Evolutionary conservation across 2,888 invertebrate species (phyloP), one percentile per base, ranked within the genome.

Genomic region (Melinaea menophilus): DNA sequence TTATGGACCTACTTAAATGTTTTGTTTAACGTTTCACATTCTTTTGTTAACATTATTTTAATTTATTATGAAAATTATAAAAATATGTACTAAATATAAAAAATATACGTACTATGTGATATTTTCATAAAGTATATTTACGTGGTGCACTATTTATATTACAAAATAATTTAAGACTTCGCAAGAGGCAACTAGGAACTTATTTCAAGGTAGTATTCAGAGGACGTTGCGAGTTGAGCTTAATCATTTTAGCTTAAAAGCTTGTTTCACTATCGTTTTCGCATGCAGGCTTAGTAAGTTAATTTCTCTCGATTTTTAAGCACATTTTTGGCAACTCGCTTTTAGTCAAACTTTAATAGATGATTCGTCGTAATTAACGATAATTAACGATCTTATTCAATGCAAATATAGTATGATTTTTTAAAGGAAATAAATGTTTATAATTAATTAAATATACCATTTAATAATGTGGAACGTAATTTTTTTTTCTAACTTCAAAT

Each of bases 241-340:
- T 85, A 84, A 88, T 86, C 87, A 89, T 85, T 89, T 89, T 84
- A 89, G 85, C 87, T 85, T 86, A 85, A 89, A 89, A 90, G 87
- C 89, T 83, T 80, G 77, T 76, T 77, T 76, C 80, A 77, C 82
- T 86, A 84, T 82, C 86, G 81, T 79, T 83, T 79, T 82, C 83
- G 76, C 75, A 81, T 80, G 79, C 82, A 85, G 79, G 85, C 83
- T 85, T 79, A 79, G 75, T 71, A 77, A 86, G 77, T 85, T 82
- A 71, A 70, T 78, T 75, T 71, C 75, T 75, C 78, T 80, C 78
- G 76, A 75, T 79, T 82, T 84, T 82, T 81, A 81, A 85, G 84
- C 81, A 77, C 84, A 86, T 86, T 86, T 87, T 84, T 80, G 81
- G 81, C 75, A 79, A 77, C 77, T 5, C 72, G 72, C 76, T 73